Evolutionary conservation across 2,888 invertebrate genomes (phyloP), one percentile per base, ranked within the genome.

Genomic region (Tetranychus truncatus): DNA sequence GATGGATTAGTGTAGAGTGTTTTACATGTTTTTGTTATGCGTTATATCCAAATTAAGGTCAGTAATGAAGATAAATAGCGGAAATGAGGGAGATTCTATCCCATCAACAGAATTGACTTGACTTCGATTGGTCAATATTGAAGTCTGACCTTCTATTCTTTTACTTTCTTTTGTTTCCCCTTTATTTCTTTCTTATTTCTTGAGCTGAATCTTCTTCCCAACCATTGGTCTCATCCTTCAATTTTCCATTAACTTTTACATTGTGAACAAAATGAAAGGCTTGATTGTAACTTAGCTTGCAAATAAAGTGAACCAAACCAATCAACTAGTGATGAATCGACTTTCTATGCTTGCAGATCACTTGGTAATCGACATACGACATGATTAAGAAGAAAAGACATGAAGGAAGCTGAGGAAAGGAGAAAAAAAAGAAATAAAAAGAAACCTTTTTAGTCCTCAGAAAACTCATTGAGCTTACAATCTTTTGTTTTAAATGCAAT

Each of bases 261-360:
- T 15, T 55, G 55, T 15, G 55, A 55, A 55, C 55, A 55, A 55
- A 55, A 55, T 15, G 2, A 55, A 15, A 55, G 55, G 55, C 11
- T 55, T 55, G 55, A 15, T 55, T 55, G 9, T 55, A 15, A 55
- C 55, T 55, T 15, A 15, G 15, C 15, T 15, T 15, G 55, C 9
- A 55, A 55, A 55, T 55, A 55, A 15, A 55, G 55, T 55, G 55
- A 55, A 55, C 55, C 34, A 55, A 55, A 55, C 11, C 55, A 55
- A 55, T 55, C 55, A 55, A 55, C 55, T 55, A 55, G 55, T 55
- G 55, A 55, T 55, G 55, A 55, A 55, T 55, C 55, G 55, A 55
- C 55, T 55, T 15, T 55, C 7, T 3, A 15, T 6, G 11, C 55
- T 55, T 15, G 55, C 55, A 55, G 15, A 55, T 55, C 15, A 55